phyloP scores from a whole-genome alignment of 2,113 vertebrate species.

The Phoenicopterus ruber region DNA sequence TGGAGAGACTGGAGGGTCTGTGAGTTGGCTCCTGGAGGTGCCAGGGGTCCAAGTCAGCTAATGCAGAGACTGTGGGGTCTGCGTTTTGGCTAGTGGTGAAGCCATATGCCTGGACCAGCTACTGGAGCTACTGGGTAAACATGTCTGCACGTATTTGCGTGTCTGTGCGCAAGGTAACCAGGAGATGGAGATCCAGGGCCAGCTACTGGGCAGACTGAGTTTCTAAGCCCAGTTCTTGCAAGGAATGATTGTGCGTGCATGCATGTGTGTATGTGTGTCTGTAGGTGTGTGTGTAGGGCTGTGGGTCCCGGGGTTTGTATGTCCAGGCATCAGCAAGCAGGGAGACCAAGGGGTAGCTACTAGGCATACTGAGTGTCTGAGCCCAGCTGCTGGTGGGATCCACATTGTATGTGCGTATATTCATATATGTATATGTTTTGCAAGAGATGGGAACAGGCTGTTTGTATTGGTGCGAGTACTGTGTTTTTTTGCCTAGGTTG shows the following conservation, averaged over 20 bases:
- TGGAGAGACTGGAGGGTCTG: background rate
- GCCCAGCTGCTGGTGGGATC: background rate
- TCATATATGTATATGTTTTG: background rate
- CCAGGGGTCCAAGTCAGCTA: background rate
- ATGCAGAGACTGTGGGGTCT: background rate
- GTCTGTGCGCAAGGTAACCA: rapidly evolving
- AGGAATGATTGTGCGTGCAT: background rate
- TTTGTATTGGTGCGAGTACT: background rate
- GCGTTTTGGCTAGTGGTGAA: background rate
- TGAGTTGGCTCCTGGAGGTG: background rate
- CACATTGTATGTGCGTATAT: background rate
- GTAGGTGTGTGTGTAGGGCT: background rate
- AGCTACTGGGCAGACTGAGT: background rate
- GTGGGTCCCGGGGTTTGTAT: background rate
- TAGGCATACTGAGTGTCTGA: background rate
- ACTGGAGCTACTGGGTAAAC: background rate
- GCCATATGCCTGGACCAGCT: background rate
- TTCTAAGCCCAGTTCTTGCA: background rate
- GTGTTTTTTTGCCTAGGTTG: background rate
- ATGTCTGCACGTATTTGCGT: rapidly evolving
- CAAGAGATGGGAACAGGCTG: background rate
- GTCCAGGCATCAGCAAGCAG: background rate
- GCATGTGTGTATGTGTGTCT: rapidly evolving
- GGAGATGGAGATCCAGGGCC: background rate
- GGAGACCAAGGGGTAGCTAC: background rate